Conservation (phyloP, 2,113 vertebrate genomes). For the Tragulus kanchil region DNA sequence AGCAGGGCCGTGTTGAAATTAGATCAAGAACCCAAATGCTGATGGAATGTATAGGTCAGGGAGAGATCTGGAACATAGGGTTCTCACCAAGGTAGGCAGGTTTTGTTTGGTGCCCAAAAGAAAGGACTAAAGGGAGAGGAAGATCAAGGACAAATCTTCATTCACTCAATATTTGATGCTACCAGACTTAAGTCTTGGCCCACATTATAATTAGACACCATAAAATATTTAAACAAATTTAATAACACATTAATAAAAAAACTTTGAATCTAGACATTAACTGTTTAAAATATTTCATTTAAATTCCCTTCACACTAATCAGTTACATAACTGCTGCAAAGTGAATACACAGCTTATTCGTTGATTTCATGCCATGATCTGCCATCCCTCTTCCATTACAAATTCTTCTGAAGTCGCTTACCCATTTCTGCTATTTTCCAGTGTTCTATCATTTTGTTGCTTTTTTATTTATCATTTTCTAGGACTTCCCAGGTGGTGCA, state of each 20-base stretch:
- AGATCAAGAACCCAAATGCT: neutral
- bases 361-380: neutral
- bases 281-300: neutral
- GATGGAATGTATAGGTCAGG: too few species aligned
- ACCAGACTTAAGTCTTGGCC: neutral
- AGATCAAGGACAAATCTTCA: neutral
- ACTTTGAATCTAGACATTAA: neutral
- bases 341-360: neutral
- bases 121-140: neutral
- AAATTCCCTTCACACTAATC: neutral
- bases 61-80: neutral
- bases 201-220: neutral
- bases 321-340: neutral
- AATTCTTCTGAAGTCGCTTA: neutral
- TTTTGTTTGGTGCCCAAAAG: neutral
- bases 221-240: slow-evolving; percentile 16
- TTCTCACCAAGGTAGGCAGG: neutral
- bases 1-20: neutral
- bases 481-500: neutral
- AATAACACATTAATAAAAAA: neutral
- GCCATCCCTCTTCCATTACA: neutral
- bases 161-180: neutral
- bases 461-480: neutral
- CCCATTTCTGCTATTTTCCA: slow-evolving; percentile 24
- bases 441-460: neutral